Conservation (phyloP, 2,888 invertebrate genomes). For the Drosophila ezoana region DNA sequence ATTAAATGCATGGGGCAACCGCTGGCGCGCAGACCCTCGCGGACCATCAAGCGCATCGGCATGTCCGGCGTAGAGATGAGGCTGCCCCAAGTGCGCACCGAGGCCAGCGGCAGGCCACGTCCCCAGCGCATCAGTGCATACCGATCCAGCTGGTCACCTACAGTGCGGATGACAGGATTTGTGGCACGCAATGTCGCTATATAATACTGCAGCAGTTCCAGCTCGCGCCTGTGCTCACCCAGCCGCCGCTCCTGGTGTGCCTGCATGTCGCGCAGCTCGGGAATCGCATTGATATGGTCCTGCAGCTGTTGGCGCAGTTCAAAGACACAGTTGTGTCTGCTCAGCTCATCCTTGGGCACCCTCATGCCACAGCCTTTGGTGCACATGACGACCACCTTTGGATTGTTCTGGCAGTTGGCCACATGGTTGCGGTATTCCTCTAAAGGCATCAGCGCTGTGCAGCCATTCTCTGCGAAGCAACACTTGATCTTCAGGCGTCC, state of each 20-base stretch:
- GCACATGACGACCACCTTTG: slow-evolving; percentile 36
- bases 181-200: slow-evolving; percentile 55
- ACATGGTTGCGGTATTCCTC: slow-evolving; percentile 50
- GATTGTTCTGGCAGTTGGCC: slow-evolving; percentile 42
- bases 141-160: slow-evolving; percentile 64
- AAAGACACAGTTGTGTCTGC: slow-evolving; percentile 55
- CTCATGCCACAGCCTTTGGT: slow-evolving; percentile 34
- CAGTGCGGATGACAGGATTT: slow-evolving; percentile 57
- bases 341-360: slow-evolving; percentile 62
- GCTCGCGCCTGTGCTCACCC: slow-evolving; percentile 50
- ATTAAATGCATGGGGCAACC: slow-evolving; percentile 60
- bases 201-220: slow-evolving; percentile 66
- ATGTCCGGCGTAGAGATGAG: slow-evolving; percentile 65
- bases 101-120: slow-evolving; percentile 32
- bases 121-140: slow-evolving; percentile 64
- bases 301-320: slow-evolving; percentile 50
- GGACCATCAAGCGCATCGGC: slow-evolving; percentile 49
- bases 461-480: slow-evolving; percentile 46
- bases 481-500: slow-evolving; percentile 56
- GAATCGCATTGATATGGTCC: slow-evolving; percentile 24
- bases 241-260: slow-evolving; percentile 42
- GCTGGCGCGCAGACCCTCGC: slow-evolving; percentile 39
- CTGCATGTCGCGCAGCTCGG: slow-evolving; percentile 37
- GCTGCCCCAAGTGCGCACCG: slow-evolving; percentile 61
- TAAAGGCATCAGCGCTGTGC: slow-evolving; percentile 26